Evolutionary conservation across 2,113 vertebrate species (phyloP).

Genomic region (Rhinolophus sinicus): DNA sequence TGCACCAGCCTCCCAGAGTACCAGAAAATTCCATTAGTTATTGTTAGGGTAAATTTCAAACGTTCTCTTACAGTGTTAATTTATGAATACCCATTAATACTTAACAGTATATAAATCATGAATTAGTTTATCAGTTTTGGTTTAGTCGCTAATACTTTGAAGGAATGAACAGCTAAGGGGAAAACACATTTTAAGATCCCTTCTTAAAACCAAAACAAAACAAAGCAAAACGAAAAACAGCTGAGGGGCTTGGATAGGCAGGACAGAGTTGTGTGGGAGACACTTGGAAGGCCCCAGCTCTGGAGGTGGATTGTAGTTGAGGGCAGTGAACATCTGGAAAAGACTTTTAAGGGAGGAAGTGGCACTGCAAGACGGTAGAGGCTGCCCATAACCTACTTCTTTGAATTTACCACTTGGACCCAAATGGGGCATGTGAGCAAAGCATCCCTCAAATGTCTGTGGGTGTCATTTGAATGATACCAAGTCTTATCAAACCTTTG

Average conservation of each 20-base stretch:
- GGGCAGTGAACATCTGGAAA: not conserved
- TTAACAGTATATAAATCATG: not conserved
- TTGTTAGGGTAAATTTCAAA: not conserved
- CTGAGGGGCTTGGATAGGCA: not conserved
- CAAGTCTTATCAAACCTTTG: not conserved
- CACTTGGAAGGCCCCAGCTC: not conserved
- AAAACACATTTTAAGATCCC: not conserved
- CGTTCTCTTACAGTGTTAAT: not conserved
- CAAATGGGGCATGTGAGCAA: not conserved
- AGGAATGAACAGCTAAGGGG: not conserved
- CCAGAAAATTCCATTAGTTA: not conserved
- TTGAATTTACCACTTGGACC: not conserved
- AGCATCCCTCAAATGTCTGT: not conserved
- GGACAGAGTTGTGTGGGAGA: not conserved
- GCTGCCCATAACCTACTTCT: not conserved
- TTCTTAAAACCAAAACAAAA: not conserved
- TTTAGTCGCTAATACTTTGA: conserved; percentile 30
- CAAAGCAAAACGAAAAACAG: not conserved
- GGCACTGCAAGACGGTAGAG: not conserved
- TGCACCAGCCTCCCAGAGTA: not conserved
- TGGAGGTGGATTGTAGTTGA: not conserved
- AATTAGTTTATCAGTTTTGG: not conserved
- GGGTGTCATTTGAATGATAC: not conserved
- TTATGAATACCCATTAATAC: not conserved
- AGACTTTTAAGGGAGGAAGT: not conserved